Percentiles rank a stretch among this genome's conserved stretches.
Evolutionary conservation across 2,113 vertebrate species (phyloP).

Genomic region (Gnathonemus echidnorhynchus): DNA sequence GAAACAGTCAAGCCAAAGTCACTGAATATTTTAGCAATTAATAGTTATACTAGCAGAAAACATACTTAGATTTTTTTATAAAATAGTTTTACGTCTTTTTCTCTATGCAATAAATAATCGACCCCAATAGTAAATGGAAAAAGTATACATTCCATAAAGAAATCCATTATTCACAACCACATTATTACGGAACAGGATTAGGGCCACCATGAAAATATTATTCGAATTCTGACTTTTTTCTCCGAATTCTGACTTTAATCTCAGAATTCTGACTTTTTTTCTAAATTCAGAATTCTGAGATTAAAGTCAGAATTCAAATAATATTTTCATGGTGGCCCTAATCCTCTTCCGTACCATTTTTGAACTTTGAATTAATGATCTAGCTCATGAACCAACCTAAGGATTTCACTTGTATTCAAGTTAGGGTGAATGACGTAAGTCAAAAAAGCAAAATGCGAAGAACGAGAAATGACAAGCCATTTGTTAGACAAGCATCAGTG

Average conservation of each 20-base stretch:
- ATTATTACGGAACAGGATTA: no score
- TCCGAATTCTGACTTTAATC: no score
- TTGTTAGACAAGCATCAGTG: background rate
- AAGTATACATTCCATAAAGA: background rate
- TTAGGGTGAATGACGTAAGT: background rate
- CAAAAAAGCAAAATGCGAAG: background rate
- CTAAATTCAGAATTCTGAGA: no score
- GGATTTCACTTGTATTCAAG: background rate
- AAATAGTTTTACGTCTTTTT: background rate
- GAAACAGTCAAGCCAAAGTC: background rate
- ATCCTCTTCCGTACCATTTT: no score
- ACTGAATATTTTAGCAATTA: background rate
- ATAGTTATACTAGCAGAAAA: background rate
- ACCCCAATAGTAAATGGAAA: background rate
- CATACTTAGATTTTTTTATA: background rate
- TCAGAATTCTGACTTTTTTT: no score
- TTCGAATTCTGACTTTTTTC: no score
- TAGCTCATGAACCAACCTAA: background rate
- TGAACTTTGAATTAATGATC: background rate
- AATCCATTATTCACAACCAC: background rate
- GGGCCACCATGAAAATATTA: no score
- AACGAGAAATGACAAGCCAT: background rate
- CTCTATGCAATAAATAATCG: background rate
- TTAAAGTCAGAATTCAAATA: no score
- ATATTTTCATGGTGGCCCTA: no score